These are phyloP conservation scores for Pollenia griseotomentosa DNA, from an alignment of 2,888 invertebrate species.

Conservation along the genomic window DNA sequence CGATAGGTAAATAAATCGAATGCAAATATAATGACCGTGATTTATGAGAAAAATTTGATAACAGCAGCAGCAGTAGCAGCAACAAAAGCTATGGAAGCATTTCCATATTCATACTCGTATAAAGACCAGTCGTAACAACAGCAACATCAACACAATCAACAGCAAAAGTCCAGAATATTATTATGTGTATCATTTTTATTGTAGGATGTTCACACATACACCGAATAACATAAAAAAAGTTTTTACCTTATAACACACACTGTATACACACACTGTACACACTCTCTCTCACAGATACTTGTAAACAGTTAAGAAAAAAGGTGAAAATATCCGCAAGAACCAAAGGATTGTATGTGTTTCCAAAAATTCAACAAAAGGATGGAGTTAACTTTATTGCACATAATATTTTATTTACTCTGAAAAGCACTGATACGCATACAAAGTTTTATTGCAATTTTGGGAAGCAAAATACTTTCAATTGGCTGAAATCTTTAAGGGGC, in stretches of 20 bases:
- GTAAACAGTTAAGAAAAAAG: constrained; percentile 21
- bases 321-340: constrained; percentile 13
- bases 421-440: background rate
- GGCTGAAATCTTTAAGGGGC: background rate
- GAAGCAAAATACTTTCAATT: background rate
- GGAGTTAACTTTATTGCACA: constrained; percentile 45
- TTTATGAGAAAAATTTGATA: constrained; percentile 69
- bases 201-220: constrained; percentile 55
- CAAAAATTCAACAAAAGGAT: background rate
- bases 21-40: constrained; percentile 74
- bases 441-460: background rate
- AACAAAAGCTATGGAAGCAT: constrained; percentile 9
- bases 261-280: background rate
- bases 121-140: background rate
- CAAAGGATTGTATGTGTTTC: constrained; percentile 12
- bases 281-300: background rate
- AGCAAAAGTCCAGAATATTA: constrained; percentile 48
- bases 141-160: background rate
- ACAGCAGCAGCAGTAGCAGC: constrained; percentile 17
- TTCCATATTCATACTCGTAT: too few relatives aligned
- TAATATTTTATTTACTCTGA: constrained; percentile 39
- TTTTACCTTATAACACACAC: constrained; percentile 9
- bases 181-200: constrained; percentile 63
- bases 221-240: constrained; percentile 40
- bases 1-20: constrained; percentile 73